phyloP scores from a whole-genome alignment of 37 sponge, comb jelly and placozoan genomes.

The Oscarella lobularis region DNA sequence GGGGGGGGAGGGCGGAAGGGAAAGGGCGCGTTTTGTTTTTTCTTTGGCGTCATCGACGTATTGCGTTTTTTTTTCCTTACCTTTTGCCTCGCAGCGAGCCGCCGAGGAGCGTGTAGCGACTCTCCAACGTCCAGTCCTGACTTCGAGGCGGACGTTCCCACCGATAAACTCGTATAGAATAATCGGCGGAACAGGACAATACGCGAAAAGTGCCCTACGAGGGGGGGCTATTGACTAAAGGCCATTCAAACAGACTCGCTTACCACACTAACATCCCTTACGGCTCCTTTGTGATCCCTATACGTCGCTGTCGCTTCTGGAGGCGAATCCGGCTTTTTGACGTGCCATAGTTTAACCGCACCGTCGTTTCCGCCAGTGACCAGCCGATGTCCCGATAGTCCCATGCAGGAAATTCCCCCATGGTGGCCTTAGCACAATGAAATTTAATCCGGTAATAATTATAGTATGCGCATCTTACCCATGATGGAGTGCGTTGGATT shows the following conservation, averaged over 20 bases:
- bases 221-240: background rate
- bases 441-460: background rate
- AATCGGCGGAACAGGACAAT: conserved; percentile 61
- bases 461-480: no score
- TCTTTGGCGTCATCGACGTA: no score
- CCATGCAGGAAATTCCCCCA: background rate
- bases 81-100: conserved; percentile 36
- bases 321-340: background rate
- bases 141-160: conserved; percentile 19
- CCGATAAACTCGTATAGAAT: conserved; percentile 67
- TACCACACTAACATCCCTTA: background rate
- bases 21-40: no score
- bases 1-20: background rate
- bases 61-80: no score
- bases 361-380: background rate
- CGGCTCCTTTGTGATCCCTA: background rate
- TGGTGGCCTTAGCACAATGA: background rate
- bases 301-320: background rate
- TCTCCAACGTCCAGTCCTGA: conserved; percentile 16
- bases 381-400: background rate
- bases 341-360: background rate
- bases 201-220: conserved; percentile 21
- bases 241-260: background rate
- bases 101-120: conserved; percentile 66
- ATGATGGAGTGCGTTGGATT: no score